phyloP scores from a whole-genome alignment of 1,140 invertebrate species.

The Zaprionus gabonicus region DNA sequence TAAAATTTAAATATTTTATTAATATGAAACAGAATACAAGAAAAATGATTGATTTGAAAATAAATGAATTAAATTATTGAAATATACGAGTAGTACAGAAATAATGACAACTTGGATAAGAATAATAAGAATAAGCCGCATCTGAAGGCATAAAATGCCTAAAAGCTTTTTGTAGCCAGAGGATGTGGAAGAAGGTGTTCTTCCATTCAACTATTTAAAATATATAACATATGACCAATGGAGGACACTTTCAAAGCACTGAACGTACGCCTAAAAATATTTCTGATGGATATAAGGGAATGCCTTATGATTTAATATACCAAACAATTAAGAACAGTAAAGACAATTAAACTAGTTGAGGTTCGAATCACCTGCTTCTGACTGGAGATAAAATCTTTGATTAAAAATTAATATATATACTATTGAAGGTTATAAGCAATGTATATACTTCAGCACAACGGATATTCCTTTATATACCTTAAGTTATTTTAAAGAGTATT shows the following conservation, averaged over 20 bases:
- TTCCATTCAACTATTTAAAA: neutral
- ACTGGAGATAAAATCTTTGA: neutral
- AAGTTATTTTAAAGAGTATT: slow-evolving; percentile 5
- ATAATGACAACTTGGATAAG: neutral
- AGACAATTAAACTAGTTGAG: too few relatives aligned
- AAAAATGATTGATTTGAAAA: too few relatives aligned
- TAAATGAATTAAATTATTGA: too few relatives aligned
- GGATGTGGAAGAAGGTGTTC: too few relatives aligned
- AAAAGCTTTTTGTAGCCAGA: slow-evolving; percentile 22
- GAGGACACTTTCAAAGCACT: neutral
- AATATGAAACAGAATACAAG: neutral
- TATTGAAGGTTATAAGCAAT: too few relatives aligned
- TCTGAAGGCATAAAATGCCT: slow-evolving; percentile 9
- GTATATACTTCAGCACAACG: too few relatives aligned
- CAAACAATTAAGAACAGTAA: neutral
- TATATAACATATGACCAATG: slow-evolving; percentile 22
- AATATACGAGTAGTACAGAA: too few relatives aligned
- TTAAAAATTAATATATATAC: neutral
- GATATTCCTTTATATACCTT: neutral
- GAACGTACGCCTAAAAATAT: too few relatives aligned
- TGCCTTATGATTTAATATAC: neutral
- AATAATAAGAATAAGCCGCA: neutral
- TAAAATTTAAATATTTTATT: neutral
- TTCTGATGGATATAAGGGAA: neutral
- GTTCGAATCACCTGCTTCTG: neutral